These are phyloP conservation scores for Prosopocoilus inquinatus DNA, from an alignment of 2,888 invertebrate species.

Conservation along the genomic window DNA sequence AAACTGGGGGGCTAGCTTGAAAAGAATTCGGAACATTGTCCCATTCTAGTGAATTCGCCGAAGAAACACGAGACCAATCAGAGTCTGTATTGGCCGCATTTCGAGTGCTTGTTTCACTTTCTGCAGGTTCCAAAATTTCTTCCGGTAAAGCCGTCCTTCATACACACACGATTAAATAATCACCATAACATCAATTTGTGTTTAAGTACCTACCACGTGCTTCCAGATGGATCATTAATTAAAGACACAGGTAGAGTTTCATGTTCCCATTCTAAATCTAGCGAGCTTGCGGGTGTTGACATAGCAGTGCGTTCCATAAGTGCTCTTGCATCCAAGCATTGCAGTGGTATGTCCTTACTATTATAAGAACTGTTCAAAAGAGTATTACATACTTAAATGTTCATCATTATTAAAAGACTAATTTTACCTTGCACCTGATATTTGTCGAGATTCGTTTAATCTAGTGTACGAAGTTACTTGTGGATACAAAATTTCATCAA, in stretches of 20 bases:
- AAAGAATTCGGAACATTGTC: slow-evolving; percentile 57
- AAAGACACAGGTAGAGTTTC: slow-evolving; percentile 53
- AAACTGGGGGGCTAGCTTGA: slow-evolving; percentile 47
- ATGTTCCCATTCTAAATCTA: slow-evolving; percentile 72
- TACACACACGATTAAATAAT: neutral
- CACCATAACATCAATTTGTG: neutral
- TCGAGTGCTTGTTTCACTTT: slow-evolving; percentile 37
- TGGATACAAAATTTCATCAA: slow-evolving; percentile 46
- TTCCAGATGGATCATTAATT: slow-evolving; percentile 45
- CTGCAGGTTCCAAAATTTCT: slow-evolving; percentile 19
- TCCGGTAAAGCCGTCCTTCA: slow-evolving; percentile 31
- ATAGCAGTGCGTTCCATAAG: slow-evolving; percentile 47
- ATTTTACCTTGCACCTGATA: slow-evolving; percentile 44
- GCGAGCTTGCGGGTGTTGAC: slow-evolving; percentile 64
- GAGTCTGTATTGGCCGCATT: slow-evolving; percentile 44
- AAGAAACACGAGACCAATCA: slow-evolving; percentile 62
- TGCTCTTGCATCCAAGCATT: slow-evolving; percentile 59
- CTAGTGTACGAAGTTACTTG: slow-evolving; percentile 44
- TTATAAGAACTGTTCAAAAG: slow-evolving; percentile 30
- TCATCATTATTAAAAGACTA: too few relatives aligned
- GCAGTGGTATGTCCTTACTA: slow-evolving; percentile 57
- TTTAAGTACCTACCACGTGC: slow-evolving; percentile 42
- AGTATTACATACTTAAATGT: neutral
- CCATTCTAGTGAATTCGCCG: slow-evolving; percentile 69
- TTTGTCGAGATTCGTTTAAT: slow-evolving; percentile 46